A percentile compares a stretch with the other conserved stretches of the same genome.
Conservation (phyloP, 1,140 invertebrate species). For the Bombus picipes region DNA sequence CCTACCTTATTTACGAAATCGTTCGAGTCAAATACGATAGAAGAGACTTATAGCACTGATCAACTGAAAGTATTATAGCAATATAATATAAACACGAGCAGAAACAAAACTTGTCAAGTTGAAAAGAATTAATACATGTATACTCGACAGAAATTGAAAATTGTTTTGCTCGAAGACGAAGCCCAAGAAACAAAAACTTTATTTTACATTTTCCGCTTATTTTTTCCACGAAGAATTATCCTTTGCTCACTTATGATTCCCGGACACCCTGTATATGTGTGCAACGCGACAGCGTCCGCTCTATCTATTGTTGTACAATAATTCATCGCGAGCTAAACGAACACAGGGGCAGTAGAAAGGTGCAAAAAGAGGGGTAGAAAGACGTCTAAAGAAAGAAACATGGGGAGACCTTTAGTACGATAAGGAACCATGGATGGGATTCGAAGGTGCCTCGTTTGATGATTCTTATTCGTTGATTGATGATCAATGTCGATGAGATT, state of each 20-base stretch:
- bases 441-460: neutral
- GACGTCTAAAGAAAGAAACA: neutral
- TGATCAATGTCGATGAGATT: neutral
- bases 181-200: neutral
- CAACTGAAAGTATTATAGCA: neutral
- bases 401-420: neutral
- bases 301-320: neutral
- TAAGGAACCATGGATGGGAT: neutral
- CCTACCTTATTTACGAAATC: no score
- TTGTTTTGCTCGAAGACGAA: neutral
- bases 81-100: neutral
- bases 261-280: constrained; percentile 6
- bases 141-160: neutral
- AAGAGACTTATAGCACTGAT: neutral
- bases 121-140: no score
- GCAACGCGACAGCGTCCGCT: constrained; percentile 1
- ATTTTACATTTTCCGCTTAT: neutral
- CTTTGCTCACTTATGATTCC: neutral
- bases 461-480: neutral
- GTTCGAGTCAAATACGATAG: neutral
- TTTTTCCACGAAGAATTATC: neutral
- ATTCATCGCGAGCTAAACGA: neutral
- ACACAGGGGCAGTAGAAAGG: neutral
- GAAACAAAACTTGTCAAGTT: neutral
- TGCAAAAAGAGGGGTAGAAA: neutral